Evolutionary conservation across 2,113 vertebrate species (phyloP).

Genomic region (Ornithorhynchus anatinus): DNA sequence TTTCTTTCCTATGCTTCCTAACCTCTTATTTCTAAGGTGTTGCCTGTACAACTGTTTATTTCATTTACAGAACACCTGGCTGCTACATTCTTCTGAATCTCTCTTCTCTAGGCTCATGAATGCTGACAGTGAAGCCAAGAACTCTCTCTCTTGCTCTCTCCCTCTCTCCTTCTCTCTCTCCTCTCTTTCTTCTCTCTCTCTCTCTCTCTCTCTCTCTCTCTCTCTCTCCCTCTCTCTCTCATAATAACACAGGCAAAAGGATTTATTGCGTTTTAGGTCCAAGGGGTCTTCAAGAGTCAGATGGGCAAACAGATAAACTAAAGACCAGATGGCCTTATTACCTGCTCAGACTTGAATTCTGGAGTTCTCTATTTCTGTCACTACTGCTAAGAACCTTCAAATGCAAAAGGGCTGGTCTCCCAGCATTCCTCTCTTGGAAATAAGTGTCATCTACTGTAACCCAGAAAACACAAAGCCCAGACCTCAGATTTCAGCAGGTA

Average conservation of each 20-base stretch:
- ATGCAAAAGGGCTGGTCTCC: neutral
- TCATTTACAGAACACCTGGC: neutral
- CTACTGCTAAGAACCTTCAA: conserved; percentile 9
- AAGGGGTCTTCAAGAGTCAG: neutral
- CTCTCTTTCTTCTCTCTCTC: too few relatives aligned
- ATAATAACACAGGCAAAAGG: neutral
- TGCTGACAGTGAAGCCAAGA: neutral
- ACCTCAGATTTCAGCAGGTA: neutral
- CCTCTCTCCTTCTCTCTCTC: too few relatives aligned
- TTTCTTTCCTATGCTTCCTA: neutral
- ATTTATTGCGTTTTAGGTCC: neutral
- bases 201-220: too few relatives aligned
- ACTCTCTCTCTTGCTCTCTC: too few relatives aligned
- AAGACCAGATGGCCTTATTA: neutral
- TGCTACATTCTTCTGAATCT: neutral
- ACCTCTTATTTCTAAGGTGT: neutral
- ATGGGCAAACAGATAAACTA: neutral
- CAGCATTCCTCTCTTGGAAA: neutral
- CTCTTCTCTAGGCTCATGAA: neutral
- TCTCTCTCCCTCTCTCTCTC: too few relatives aligned
- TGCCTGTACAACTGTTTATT: neutral
- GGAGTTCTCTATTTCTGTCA: neutral
- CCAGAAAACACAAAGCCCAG: neutral
- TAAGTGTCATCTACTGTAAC: neutral
- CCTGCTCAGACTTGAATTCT: conserved; percentile 16